Evolutionary conservation across 2,888 invertebrate species (phyloP), one percentile per base, ranked within the genome.

Genomic region (Cremastobaeus sp.): DNA sequence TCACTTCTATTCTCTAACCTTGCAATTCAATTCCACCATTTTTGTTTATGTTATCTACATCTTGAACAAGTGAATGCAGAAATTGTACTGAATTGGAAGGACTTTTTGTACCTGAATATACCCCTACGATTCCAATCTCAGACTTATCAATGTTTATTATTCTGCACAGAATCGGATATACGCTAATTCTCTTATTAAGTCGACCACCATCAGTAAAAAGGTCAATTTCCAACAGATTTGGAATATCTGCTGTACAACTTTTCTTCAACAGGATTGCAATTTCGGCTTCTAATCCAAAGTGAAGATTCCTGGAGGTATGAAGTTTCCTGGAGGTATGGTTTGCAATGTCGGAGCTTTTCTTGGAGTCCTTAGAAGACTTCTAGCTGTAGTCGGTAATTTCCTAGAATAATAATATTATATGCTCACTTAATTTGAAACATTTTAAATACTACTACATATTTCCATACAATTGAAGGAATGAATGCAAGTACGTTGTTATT

Each of bases 91-190:
- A n/a, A n/a, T n/a, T n/a, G n/a, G n/a, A n/a, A n/a, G n/a, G n/a
- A n/a, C n/a, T n/a, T n/a, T n/a, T n/a, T n/a, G n/a, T n/a, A n/a
- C n/a, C n/a, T n/a, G n/a, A n/a, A n/a, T n/a, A n/a, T n/a, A n/a
- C n/a, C n/a, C n/a, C n/a, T n/a, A n/a, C n/a, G n/a, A n/a, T n/a
- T n/a, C n/a, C n/a, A n/a, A n/a, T n/a, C n/a, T n/a, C n/a, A n/a
- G n/a, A n/a, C n/a, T n/a, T n/a, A n/a, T 60, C 8, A 17, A 72
- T 25, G 37, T 65, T 71, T 3, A 48, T 47, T 6, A 71, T 57
- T 37, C 55, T 41, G 32, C 47, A 66, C 25, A 64, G 60, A 12
- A 74, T 55, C 0, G 71, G 71, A 62, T 64, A 76, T n/a, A 74
- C 57, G 6, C 50, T 28, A 25, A 52, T 62, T 25, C 35, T 71